phyloP scores from a whole-genome alignment of 2,888 invertebrate genomes.

The Sturmia bella region DNA sequence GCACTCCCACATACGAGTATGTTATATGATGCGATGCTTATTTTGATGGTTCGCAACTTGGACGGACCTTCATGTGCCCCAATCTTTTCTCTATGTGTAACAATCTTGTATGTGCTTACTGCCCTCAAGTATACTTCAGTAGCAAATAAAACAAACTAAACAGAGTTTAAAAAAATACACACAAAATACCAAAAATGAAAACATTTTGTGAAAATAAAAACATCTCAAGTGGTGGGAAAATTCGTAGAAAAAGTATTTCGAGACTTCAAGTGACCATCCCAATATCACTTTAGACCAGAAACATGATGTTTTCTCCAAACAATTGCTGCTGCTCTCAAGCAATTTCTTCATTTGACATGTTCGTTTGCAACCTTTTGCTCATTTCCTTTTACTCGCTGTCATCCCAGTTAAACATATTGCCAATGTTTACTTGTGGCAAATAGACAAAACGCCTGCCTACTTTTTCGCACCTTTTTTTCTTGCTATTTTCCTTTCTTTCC shows the following conservation, averaged over 20 bases:
- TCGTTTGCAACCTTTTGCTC: constrained; percentile 23
- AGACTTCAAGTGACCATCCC: constrained; percentile 36
- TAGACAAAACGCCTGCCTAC: constrained; percentile 71
- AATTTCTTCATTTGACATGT: not conserved
- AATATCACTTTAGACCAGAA: constrained; percentile 16
- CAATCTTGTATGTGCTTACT: too few species aligned
- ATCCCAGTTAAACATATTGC: constrained; percentile 11
- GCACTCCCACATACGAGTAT: too few species aligned
- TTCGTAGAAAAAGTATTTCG: constrained; percentile 43
- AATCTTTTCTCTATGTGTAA: too few species aligned
- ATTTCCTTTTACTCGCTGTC: not conserved
- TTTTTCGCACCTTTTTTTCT: constrained; percentile 70
- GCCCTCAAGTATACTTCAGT: too few species aligned
- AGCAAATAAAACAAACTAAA: too few species aligned
- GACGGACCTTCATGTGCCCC: too few species aligned
- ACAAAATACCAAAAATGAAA: not conserved
- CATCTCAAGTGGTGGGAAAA: constrained; percentile 20
- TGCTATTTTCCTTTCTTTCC: not conserved
- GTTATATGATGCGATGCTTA: too few species aligned
- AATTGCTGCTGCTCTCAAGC: constrained; percentile 18
- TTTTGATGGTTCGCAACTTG: too few species aligned
- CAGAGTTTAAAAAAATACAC: not conserved
- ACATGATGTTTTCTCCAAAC: constrained; percentile 34
- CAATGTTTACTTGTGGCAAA: constrained; percentile 66
- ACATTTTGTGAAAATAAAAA: constrained; percentile 13